Evolutionary conservation across 2,888 invertebrate species (phyloP), one percentile per base, ranked within the genome.

Genomic region (Latrodectus hesperus): DNA sequence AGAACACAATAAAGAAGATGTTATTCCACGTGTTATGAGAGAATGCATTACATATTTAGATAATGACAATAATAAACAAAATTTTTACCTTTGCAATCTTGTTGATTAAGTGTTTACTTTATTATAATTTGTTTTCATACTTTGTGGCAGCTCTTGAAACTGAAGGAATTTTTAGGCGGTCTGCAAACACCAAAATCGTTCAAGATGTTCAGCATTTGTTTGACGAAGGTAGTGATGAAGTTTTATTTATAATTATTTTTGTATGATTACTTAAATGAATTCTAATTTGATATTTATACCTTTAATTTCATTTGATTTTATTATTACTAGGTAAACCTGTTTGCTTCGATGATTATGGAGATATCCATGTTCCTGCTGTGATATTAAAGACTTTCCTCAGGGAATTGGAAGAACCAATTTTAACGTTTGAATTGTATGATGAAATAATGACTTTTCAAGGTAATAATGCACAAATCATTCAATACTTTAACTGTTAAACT

Each of bases 111-210:
- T 14, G 51, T 55, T 16, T 14, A 22, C 38, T 17, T 14, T 17
- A 38, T 75, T 52, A 10, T 65, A 52, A 53, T 55, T 60, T 84
- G n/a, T 60, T 75, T 22, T 64, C 67, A 64, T 74, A 65, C 26
- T 51, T 73, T 51, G 38, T 38, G 38, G 38, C 92, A 96, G 98
- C 96, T 71, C 93, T 99, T 89, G 97, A 98, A 92, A 97, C 97
- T 0, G 99, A 99, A 92, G 99, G 99, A 4, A 95, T 99, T 91
- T 99, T 99, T 93, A 94, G 99, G 90, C 95, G 99, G 90, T 98
- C 98, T 0, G 97, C 98, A 0, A 97, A 96, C 92, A 95, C 96
- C 88, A 92, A 94, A 0, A 95, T 96, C 90, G 95, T 99, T 68
- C 96, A 96, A 92, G 95, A 96, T 90, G 94, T 98, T 22, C 98